These are phyloP conservation scores for Sparus aurata DNA, from an alignment of 2,797 vertebrate genomes.

Conservation along the genomic window DNA sequence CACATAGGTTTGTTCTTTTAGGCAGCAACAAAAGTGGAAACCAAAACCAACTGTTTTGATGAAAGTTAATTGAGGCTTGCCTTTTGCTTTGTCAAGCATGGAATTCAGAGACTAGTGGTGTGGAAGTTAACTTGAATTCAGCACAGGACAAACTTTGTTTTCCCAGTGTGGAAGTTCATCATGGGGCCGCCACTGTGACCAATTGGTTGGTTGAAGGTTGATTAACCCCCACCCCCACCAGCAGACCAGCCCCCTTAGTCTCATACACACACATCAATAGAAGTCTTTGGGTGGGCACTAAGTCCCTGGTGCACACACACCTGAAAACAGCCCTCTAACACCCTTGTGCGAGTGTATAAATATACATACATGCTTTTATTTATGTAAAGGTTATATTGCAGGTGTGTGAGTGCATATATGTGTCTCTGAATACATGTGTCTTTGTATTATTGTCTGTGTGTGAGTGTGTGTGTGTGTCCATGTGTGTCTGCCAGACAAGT, in stretches of 20 bases:
- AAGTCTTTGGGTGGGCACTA: constrained; percentile 34
- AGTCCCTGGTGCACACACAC: background rate
- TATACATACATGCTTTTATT: constrained; percentile 1
- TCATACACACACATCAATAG: constrained; percentile 27
- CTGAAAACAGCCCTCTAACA: background rate
- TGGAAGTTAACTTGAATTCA: constrained; percentile 49
- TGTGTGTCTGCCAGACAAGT: constrained; percentile 44
- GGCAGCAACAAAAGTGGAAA: constrained; percentile 10
- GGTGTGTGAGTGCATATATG: constrained; percentile 4
- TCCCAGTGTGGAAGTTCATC: constrained; percentile 58
- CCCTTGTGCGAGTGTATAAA: background rate
- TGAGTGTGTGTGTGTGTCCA: constrained; percentile 21
- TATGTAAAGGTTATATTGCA: constrained; percentile 17
- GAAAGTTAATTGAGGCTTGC: constrained; percentile 47
- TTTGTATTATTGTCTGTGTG: background rate
- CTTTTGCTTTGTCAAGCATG: constrained; percentile 34
- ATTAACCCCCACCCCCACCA: constrained; percentile 61
- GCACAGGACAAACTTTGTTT: constrained; percentile 23
- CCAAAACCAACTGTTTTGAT: constrained; percentile 41
- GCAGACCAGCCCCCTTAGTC: constrained; percentile 20
- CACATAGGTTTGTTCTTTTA: constrained; percentile 20
- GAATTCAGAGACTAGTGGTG: constrained; percentile 29
- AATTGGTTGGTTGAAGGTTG: constrained; percentile 62
- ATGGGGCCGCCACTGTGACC: constrained; percentile 63
- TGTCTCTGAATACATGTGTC: constrained; percentile 19